A percentile compares a stretch with the other conserved stretches of the same genome.
Evolutionary conservation across 2,113 vertebrate species (phyloP).

Genomic region (Thryonomys swinderianus): DNA sequence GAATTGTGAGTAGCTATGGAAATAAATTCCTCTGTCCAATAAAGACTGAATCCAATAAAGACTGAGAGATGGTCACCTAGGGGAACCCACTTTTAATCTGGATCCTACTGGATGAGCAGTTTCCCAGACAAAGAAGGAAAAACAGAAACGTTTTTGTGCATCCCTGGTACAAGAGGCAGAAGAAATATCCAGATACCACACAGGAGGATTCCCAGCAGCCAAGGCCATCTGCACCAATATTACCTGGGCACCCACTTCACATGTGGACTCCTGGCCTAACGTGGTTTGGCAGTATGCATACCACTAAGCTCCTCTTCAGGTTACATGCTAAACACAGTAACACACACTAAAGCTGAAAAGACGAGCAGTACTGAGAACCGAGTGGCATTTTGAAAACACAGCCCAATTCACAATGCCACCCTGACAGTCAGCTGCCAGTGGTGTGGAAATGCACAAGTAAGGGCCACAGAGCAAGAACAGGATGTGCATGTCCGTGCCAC

Average conservation of each 20-base stretch:
- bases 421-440: neutral
- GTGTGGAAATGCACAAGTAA: neutral
- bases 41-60: neutral
- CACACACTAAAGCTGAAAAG: neutral
- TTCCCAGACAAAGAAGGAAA: constrained; percentile 38
- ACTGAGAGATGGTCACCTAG: neutral
- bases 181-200: neutral
- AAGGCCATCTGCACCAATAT: neutral
- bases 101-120: neutral
- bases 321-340: neutral
- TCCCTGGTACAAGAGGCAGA: neutral
- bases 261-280: neutral
- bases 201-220: neutral
- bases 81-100: neutral
- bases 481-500: neutral
- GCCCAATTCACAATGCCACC: neutral
- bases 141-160: neutral
- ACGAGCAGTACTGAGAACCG: neutral
- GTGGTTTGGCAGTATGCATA: neutral
- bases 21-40: neutral
- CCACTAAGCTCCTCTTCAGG: neutral
- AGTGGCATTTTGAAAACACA: constrained; percentile 11
- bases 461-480: neutral
- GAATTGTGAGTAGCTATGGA: neutral
- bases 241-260: neutral